A percentile compares a stretch with the other conserved stretches of the same genome.
These are phyloP conservation scores for Perca schrenkii DNA, from an alignment of 2,113 vertebrate species.

Conservation along the genomic window DNA sequence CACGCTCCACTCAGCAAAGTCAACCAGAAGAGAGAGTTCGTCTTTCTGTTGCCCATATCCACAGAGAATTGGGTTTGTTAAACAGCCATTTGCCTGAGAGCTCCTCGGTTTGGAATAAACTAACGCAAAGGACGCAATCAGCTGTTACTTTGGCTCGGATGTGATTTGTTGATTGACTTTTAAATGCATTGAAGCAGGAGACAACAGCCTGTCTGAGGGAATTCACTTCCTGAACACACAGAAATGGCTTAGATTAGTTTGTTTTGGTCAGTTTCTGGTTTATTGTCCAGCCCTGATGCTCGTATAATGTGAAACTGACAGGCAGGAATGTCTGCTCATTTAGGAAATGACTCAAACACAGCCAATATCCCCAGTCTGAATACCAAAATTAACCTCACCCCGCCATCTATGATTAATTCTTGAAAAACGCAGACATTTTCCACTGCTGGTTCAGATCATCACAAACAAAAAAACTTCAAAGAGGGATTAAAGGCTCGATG, in stretches of 20 bases:
- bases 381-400: not conserved
- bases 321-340: too few relatives aligned
- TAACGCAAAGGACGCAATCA: too few relatives aligned
- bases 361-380: not conserved
- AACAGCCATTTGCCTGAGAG: not conserved
- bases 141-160: not conserved
- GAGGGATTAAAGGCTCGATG: not conserved
- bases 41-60: not conserved
- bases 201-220: too few relatives aligned
- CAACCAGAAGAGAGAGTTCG: not conserved
- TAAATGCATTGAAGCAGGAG: not conserved
- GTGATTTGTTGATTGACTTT: not conserved
- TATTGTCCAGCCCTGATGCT: too few relatives aligned
- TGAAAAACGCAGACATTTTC: not conserved
- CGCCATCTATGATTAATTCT: conserved; percentile 3
- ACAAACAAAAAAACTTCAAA: conserved; percentile 27
- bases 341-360: not conserved
- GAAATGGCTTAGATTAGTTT: not conserved
- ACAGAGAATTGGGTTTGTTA: not conserved
- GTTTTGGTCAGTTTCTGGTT: too few relatives aligned
- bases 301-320: too few relatives aligned
- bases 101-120: not conserved
- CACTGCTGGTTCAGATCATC: conserved; percentile 14
- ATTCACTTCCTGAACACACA: too few relatives aligned
- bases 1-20: not conserved